A percentile compares a stretch with the other conserved stretches of the same genome.
These are phyloP conservation scores for Lutjanus erythropterus DNA, from an alignment of 2,113 vertebrate species.

Conservation along the genomic window DNA sequence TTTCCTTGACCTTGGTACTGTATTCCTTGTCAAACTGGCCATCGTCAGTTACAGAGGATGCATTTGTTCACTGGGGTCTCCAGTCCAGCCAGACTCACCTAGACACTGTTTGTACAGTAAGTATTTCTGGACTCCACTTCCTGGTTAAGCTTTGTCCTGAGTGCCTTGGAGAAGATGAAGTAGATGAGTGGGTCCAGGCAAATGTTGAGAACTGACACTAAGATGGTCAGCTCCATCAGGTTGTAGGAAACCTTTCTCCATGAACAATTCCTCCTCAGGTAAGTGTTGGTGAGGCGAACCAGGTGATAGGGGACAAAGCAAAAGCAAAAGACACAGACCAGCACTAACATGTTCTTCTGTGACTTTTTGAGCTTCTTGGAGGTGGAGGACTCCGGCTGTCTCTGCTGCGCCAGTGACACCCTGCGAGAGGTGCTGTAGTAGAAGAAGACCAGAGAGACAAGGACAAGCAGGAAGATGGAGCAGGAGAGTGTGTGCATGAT, in stretches of 20 bases:
- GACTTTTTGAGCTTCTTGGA: constrained; percentile 63
- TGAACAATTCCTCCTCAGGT: constrained; percentile 13
- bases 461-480: constrained; percentile 64
- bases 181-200: constrained; percentile 84
- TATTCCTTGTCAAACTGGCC: no score
- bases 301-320: constrained; percentile 84
- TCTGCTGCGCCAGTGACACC: constrained; percentile 42
- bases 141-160: constrained; percentile 61
- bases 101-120: no score
- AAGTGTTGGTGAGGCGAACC: constrained; percentile 74
- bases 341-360: constrained; percentile 71
- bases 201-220: constrained; percentile 77
- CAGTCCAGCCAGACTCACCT: no score
- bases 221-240: constrained; percentile 69
- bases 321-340: constrained; percentile 78
- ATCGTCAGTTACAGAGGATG: no score
- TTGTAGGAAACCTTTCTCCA: constrained; percentile 30
- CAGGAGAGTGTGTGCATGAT: constrained; percentile 41
- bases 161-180: constrained; percentile 79
- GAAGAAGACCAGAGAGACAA: constrained; percentile 63
- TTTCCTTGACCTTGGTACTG: no score
- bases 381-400: not conserved
- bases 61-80: no score
- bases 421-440: constrained; percentile 57
- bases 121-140: not conserved